Percentiles rank a stretch among this genome's conserved stretches.
phyloP scores from a whole-genome alignment of 2,113 vertebrate species.

The Etia nguti region DNA sequence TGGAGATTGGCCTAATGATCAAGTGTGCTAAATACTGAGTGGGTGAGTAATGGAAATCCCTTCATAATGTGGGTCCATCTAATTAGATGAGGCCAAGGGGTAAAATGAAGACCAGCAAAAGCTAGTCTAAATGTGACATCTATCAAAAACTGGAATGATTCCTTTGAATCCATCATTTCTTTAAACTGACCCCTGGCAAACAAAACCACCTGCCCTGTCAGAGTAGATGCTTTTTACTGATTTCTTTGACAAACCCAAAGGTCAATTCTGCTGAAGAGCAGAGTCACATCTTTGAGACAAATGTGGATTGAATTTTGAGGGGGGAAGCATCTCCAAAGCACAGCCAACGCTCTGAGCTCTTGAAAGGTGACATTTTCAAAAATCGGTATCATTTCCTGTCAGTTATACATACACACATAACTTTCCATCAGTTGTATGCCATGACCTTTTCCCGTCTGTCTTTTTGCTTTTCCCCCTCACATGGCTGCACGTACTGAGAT shows the following conservation, averaged over 20 bases:
- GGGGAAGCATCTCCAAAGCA: not conserved
- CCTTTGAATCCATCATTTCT: not conserved
- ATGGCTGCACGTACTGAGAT: not conserved
- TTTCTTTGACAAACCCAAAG: slow-evolving; percentile 1
- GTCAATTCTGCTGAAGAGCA: not conserved
- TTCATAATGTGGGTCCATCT: not conserved
- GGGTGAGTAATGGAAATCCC: not conserved
- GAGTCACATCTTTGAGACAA: not conserved
- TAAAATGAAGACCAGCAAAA: not conserved
- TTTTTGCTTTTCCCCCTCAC: not conserved
- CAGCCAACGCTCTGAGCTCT: not conserved
- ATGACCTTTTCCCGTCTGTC: not conserved
- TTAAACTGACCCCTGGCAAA: not conserved
- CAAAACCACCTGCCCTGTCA: not conserved
- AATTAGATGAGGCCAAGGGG: not conserved
- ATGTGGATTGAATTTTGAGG: not conserved
- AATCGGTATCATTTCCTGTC: not conserved
- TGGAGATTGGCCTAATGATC: not conserved
- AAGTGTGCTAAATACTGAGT: not conserved
- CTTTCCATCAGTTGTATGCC: not conserved
- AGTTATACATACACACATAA: not conserved
- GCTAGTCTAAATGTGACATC: not conserved
- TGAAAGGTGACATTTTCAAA: slow-evolving; percentile 20
- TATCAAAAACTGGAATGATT: not conserved
- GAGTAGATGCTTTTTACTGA: not conserved